Base-by-base conservation (phyloP, 1,140 invertebrate genomes). In the Neodiprion fabricii region DNA sequence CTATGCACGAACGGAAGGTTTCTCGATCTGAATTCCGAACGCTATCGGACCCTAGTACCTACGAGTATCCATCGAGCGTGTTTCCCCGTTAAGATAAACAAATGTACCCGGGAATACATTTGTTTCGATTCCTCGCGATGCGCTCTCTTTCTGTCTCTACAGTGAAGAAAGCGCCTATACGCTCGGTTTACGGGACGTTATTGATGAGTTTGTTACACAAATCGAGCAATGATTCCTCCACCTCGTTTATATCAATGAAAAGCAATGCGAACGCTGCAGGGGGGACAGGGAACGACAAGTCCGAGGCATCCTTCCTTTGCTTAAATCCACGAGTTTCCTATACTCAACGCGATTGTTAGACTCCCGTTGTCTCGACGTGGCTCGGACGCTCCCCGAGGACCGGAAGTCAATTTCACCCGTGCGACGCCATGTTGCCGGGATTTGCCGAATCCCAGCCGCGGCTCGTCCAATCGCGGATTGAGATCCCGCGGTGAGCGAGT, bases 361-460 rank as follows among this genome's bases (percentile, higher is more conserved):
- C 53, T 61, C 11, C 53, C 7, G 53, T 61, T 61, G 53, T 61
- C 53, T 17, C 53, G 2, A 61, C 53, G 53, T 61, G n/a, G 0
- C 53, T 17, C 53, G 53, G 53, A 12, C 11, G n/a, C 53, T 17
- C 53, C 53, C 53, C 9, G n/a, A 61, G 53, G 53, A 61, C 53
- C 40, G 67, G 67, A 69, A 69, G 67, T 69, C 17, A 69, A 69
- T 69, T 69, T 69, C 67, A 47, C 40, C 40, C 40, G 67, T 14
- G 12, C 21, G 40, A 5, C 67, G 67, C 21, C 17, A 69, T 21
- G 67, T 69, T 47, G 40, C 21, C 10, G 21, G 67, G 67, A 69
- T 69, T 69, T 69, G 17, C 67, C 17, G 67, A 69, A 69, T 69
- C 40, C 17, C 67, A 47, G 28, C 5, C 28, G 67, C 0, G 11